phyloP scores from a whole-genome alignment of 2,888 invertebrate genomes.

The Capitulum mitella region DNA sequence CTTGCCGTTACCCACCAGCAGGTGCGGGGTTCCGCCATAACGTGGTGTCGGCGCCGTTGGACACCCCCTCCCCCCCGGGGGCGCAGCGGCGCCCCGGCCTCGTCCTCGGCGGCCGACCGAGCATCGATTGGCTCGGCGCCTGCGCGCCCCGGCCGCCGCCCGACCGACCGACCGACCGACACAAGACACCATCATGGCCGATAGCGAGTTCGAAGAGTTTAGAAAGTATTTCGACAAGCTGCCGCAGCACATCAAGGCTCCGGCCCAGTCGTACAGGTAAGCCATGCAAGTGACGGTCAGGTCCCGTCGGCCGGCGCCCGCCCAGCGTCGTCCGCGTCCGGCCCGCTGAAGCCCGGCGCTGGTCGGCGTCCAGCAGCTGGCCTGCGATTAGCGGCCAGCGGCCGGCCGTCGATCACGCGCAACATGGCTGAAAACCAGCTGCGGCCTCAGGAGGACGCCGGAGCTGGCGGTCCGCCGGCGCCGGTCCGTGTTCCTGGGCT shows the following conservation, averaged over 20 bases:
- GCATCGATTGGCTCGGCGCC: no score
- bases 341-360: no score
- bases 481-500: not conserved
- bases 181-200: slow-evolving; percentile 59
- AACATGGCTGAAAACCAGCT: no score
- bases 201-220: slow-evolving; percentile 89
- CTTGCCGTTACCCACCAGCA: not conserved
- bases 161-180: not conserved
- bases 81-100: no score
- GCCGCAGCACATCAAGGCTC: slow-evolving; percentile 67
- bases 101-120: no score
- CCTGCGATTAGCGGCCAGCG: not conserved
- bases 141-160: no score
- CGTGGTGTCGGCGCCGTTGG: not conserved
- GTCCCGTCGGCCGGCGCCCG: not conserved
- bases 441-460: not conserved
- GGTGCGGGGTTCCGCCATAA: not conserved
- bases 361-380: not conserved
- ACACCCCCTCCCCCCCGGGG: not conserved
- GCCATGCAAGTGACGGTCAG: slow-evolving; percentile 40
- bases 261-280: slow-evolving; percentile 84
- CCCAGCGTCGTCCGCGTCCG: no score
- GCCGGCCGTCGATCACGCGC: not conserved
- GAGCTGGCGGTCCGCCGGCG: not conserved
- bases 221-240: slow-evolving; percentile 74